Percentiles rank a stretch among this genome's conserved stretches.
Evolutionary conservation across 2,797 vertebrate genomes (phyloP).

Genomic region (Pseudomugil gertrudae): DNA sequence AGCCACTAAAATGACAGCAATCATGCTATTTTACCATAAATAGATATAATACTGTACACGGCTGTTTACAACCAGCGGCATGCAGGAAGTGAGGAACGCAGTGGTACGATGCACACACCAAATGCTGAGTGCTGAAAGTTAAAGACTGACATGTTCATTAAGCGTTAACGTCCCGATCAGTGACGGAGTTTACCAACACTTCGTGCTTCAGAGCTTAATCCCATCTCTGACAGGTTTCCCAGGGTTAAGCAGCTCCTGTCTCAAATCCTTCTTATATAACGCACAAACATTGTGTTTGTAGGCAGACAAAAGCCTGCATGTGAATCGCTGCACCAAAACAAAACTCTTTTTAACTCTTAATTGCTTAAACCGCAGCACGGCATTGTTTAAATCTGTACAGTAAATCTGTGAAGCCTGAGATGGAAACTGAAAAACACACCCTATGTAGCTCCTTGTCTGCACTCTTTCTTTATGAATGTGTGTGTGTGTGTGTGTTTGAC

Average conservation of each 20-base stretch:
- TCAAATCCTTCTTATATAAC: conserved; percentile 66
- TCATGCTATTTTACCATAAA: neutral
- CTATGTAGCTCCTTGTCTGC: conserved; percentile 22
- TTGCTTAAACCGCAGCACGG: neutral
- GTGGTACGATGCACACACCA: too few species aligned
- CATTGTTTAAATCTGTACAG: neutral
- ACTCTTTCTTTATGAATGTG: conserved; percentile 13
- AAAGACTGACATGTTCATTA: conserved; percentile 19
- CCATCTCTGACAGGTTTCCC: conserved; percentile 56
- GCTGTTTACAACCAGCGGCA: neutral
- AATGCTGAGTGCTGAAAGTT: neutral
- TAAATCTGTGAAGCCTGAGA: neutral
- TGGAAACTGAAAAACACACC: neutral
- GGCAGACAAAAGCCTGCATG: neutral
- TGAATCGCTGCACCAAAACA: neutral
- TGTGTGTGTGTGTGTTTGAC: conserved; percentile 23
- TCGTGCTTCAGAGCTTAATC: conserved; percentile 43
- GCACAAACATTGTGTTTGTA: conserved; percentile 6
- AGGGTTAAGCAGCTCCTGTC: conserved; percentile 59
- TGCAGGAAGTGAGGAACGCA: neutral
- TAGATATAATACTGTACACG: neutral
- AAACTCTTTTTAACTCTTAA: conserved; percentile 13
- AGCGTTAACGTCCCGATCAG: conserved; percentile 24
- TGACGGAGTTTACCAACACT: conserved; percentile 23
- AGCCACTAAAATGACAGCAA: too few species aligned